phyloP scores from a whole-genome alignment of 2,888 invertebrate species.

The Syrphus vitripennis region DNA sequence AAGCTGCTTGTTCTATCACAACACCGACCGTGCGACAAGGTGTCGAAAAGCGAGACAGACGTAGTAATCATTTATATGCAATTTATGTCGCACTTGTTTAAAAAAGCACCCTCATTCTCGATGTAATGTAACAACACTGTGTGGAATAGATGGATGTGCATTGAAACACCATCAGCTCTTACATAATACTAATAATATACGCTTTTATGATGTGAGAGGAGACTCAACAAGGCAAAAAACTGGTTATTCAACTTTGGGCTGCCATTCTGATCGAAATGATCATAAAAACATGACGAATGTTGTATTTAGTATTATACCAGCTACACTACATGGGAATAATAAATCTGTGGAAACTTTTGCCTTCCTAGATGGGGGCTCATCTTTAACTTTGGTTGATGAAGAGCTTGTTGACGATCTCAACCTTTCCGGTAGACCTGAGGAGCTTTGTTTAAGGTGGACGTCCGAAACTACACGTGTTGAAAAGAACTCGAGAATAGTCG shows the following conservation, averaged over 20 bases:
- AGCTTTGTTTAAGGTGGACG: not conserved
- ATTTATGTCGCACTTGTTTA: not conserved
- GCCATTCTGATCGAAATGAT: not conserved
- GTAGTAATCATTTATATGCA: not conserved
- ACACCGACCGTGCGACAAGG: not conserved
- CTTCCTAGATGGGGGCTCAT: conserved; percentile 3
- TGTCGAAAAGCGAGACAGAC: not conserved
- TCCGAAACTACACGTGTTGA: not conserved
- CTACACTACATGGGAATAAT: not conserved
- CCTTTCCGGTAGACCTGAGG: not conserved
- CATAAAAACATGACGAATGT: not conserved
- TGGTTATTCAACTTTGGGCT: not conserved
- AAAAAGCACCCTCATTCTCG: not conserved
- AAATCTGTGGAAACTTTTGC: not conserved
- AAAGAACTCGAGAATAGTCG: not conserved
- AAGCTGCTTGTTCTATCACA: conserved; percentile 6
- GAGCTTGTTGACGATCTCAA: not conserved
- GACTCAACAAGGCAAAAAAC: not conserved
- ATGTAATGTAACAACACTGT: not conserved
- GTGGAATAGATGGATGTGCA: not conserved
- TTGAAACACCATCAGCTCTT: not conserved
- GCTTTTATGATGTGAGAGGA: not conserved
- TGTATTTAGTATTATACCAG: not conserved
- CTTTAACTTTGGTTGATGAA: not conserved
- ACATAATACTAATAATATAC: too few species aligned